Percentiles rank a stretch among this genome's conserved stretches.
phyloP scores from a whole-genome alignment of 2,888 invertebrate species.

The Dynastes maya region DNA sequence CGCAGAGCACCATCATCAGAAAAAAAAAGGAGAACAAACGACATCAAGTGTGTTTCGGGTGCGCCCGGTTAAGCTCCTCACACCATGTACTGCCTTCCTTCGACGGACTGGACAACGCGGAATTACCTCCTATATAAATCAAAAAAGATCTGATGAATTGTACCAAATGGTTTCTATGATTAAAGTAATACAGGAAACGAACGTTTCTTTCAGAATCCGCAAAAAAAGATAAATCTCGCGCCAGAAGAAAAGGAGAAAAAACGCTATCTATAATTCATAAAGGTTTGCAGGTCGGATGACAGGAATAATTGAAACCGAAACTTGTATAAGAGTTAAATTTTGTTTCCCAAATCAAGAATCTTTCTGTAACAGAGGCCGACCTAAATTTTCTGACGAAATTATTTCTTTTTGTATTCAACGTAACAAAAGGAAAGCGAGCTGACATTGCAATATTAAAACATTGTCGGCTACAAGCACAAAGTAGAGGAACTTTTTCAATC shows the following conservation, averaged over 20 bases:
- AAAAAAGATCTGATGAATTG: conserved; percentile 68
- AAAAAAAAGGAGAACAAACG: conserved; percentile 32
- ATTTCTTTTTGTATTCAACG: background rate
- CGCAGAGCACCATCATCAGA: background rate
- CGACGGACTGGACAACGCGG: conserved; percentile 32
- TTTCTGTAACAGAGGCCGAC: background rate
- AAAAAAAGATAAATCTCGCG: conserved; percentile 56
- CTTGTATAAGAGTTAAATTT: background rate
- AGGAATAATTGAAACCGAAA: background rate
- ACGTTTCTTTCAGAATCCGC: conserved; percentile 61
- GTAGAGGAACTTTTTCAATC: no score
- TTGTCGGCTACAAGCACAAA: no score
- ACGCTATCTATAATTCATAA: conserved; percentile 69
- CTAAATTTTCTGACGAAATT: background rate
- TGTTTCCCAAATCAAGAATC: background rate
- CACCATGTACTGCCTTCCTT: conserved; percentile 11
- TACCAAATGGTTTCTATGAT: conserved; percentile 71
- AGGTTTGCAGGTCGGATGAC: conserved; percentile 55
- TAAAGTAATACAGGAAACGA: conserved; percentile 70
- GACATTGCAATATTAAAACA: no score
- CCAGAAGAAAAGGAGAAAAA: conserved; percentile 65
- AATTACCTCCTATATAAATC: conserved; percentile 64
- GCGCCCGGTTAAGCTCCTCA: conserved; percentile 30
- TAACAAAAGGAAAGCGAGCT: no score
- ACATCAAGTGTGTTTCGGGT: conserved; percentile 31